Evolutionary conservation across 2,888 invertebrate species (phyloP), one percentile per base, ranked within the genome.

Genomic region (Eupithecia pulchellata): DNA sequence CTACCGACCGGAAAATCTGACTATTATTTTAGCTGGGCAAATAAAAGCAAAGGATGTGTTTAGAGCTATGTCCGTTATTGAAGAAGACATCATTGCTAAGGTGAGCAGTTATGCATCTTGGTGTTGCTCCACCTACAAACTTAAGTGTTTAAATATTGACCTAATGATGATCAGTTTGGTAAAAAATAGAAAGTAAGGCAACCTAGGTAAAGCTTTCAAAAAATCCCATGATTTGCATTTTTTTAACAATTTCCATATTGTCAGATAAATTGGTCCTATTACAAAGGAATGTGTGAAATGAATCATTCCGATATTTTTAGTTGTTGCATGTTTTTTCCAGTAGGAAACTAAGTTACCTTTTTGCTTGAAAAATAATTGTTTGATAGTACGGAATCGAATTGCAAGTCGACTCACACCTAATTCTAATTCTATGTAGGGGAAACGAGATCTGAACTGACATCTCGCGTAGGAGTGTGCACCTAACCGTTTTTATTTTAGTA

Each of bases 1-100:
- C 90, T 99, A 99, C 89, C 95, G 98, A 29, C 96, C 98, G 2
- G 98, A 98, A 89, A 99, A 99, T 88, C 91, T 98, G 71, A 97
- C 97, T 73, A 92, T 98, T 4, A 96, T 98, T 67, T 96, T 98
- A 66, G 96, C 97, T 17, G 98, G 98, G 0, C 96, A 97, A 90
- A 96, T 98, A 25, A 95, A 96, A 62, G 96, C 96, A 0, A 95
- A 96, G 17, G 96, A 97, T 81, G 96, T 98, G 3, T 97, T 98
- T 82, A 94, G 95, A 80, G 96, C 96, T 4, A 88, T 99, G 69
- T 93, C 95, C 66, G 95, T 95, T 4, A 91, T 98, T 0, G 98
- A 98, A 87, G 95, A 96, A 78, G 97, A 97, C 90, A 97, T 98
- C 80, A 84, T 96, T 34, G 92, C 95, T 5, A 96, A 96, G 93